Base-by-base conservation (phyloP, 2,888 invertebrate genomes). In the Caenorhabditis macrosperma region DNA sequence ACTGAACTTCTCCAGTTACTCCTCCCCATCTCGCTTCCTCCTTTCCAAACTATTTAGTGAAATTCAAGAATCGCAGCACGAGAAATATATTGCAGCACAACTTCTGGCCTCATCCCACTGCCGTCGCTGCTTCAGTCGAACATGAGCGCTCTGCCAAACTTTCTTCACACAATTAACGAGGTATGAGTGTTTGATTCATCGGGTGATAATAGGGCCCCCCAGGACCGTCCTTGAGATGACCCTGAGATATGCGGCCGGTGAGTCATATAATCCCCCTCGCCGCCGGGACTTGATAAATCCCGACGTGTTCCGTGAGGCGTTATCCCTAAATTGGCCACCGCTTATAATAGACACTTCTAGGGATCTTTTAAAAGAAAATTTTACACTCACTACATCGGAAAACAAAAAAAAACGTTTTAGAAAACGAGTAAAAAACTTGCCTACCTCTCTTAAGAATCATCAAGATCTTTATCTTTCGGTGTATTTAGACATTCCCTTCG, bases 131-230 rank as follows among this genome's bases (percentile, higher is more conserved):
- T 85, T 15, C 82, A 83, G 67, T 74, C 82, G 17, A 82, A 82
- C 52, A 75, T 78, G 74, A 79, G 64, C 52, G 68, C 72, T n/a
- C 67, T 82, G 44, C 82, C 82, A 48, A 79, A 79, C 44, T 85
- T 81, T 55, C 77, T 85, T 52, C 80, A 85, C 63, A 82, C 84
- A 26, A 85, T 85, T 52, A 85, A 82, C 57, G 84, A 85, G 82
- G 84, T 85, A 69, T 68, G 69, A 61, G 28, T 64, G 24, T 52
- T 50, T 52, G 24, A 55, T 55, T 64, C 57, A 68, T 63, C 68
- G 54, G n/a, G n/a, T 68, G 64, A 77, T 76, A 46, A 61, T 64
- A 26, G 12, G 12, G n/a, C n/a, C n/a, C n/a, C n/a, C 4, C 2
- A 24, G 17, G 33, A 35, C 10, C 50, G 78, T 60, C 69, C 69